Base-by-base conservation (phyloP, 2,797 vertebrate genomes). In the Pitangus sulphuratus region DNA sequence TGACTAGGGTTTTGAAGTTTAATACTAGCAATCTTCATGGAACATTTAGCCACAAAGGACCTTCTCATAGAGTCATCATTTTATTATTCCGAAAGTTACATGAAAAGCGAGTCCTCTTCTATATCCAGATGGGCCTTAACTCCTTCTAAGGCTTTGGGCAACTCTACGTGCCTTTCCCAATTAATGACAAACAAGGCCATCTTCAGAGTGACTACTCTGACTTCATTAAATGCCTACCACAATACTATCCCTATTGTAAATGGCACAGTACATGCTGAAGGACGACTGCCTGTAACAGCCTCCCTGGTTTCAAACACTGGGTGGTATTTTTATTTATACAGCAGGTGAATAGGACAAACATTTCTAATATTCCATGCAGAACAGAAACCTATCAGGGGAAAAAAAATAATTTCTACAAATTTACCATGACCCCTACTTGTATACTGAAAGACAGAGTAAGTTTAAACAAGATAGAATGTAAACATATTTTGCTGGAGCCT, bases 1-100 rank as follows among this genome's bases (percentile, higher is more conserved):
- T 90, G 85, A 87, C 42, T 37, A 62, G 30, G 11, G 31, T 86
- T 95, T 84, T 88, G 62, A 94, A 79, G 56, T 74, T 72, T 60
- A 92, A 66, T 86, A 64, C 37, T 84, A 62, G 58, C 66, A 90
- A 94, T 84, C 93, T 91, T 68, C 61, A 90, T 12, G 51, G 76
- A 94, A 91, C 80, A 93, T 95, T 95, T 86, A 93, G 54, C 72
- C 33, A 77, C 76, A 89, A 89, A 79, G 66, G 80, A 89, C 48
- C 72, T 89, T 72, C 44, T 79, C n/a, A 68, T 3, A 68, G 33
- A 85, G 35, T 45, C 48, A 75, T 48, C 7, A 11, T 85, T 84
- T 86, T 74, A 83, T 78, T 87, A 84, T 60, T 93, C 77, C 53
- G 37, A 66, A 95, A 91, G 62, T 66, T 70, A 84, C 16, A 50